Evolutionary conservation across 2,113 vertebrate genomes (phyloP), one percentile per base, ranked within the genome.

Genomic region (Archocentrus centrarchus): DNA sequence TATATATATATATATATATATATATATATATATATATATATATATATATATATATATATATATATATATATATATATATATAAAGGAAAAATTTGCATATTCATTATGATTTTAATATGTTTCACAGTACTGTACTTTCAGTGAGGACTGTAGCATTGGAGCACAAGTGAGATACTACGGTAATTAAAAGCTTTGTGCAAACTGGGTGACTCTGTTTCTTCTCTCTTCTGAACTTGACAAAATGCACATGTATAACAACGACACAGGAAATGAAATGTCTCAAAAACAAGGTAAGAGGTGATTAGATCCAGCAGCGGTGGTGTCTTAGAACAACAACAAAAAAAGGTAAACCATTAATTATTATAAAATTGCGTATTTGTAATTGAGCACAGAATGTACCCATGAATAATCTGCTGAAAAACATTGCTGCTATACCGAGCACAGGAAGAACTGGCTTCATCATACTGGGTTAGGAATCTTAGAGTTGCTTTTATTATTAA

Each of bases 41-140:
- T 22, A 87, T 66, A 35, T 30, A 35, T 27, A 27, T 27, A 77
- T 82, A 88, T 22, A 89, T 88, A 87, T 66, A 35, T 30, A 35
- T 27, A 27, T 27, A 77, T 82, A 88, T 22, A 89, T 88, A 87
- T 66, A 35, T 30, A 35, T 27, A 27, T 27, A 77, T 82, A 88
- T 22, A 88, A 84, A 37, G 79, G 27, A 86, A 86, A 94, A 86
- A 94, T 94, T 92, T 88, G 80, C 81, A 92, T 92, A 91, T 91
- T 88, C 82, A 92, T 94, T 84, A 81, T 87, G 39, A 75, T 89
- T 93, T 82, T 86, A 92, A 93, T 93, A 89, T 89, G 39, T 85
- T 88, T 77, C 77, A 75, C 76, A 73, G 70, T 79, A 82, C 85
- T 87, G 61, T 88, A 84, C 61, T 87, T 91, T 84, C 62, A 90